Evolutionary conservation across 2,113 vertebrate genomes (phyloP).

Genomic region (Cheirogaleus medius): DNA sequence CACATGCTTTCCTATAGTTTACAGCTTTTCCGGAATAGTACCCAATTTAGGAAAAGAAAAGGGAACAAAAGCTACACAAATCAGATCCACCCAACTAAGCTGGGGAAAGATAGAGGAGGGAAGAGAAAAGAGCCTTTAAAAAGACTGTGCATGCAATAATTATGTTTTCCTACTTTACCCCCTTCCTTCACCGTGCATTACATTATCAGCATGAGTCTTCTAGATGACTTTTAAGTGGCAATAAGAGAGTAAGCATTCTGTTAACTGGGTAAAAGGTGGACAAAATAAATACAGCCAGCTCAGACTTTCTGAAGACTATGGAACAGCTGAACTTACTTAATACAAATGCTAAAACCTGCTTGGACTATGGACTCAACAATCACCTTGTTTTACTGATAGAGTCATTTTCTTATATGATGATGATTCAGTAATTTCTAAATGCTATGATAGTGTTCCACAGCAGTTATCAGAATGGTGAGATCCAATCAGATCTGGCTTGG

Average conservation of each 20-base stretch:
- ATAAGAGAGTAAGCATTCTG: slow-evolving; percentile 71
- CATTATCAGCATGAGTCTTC: slow-evolving; percentile 77
- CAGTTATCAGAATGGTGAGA: not conserved
- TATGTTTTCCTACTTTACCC: slow-evolving; percentile 80
- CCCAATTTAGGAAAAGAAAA: slow-evolving; percentile 68
- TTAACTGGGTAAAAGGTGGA: slow-evolving; percentile 75
- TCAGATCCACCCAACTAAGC: slow-evolving; percentile 64
- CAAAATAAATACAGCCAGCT: slow-evolving; percentile 64
- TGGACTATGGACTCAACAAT: slow-evolving; percentile 16
- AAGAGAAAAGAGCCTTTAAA: slow-evolving; percentile 70
- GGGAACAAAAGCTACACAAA: slow-evolving; percentile 25
- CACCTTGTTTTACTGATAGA: not conserved
- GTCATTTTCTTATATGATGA: not conserved
- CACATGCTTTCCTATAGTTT: slow-evolving; percentile 50
- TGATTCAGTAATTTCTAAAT: not conserved
- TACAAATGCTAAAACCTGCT: slow-evolving; percentile 57
- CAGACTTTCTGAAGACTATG: slow-evolving; percentile 52
- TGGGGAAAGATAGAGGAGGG: slow-evolving; percentile 56
- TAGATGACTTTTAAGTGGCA: slow-evolving; percentile 80
- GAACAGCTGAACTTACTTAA: slow-evolving; percentile 55
- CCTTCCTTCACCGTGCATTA: slow-evolving; percentile 78
- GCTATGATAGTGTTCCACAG: not conserved
- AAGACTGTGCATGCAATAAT: slow-evolving; percentile 71
- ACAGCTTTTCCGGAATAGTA: slow-evolving; percentile 56
- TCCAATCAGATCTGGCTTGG: not conserved